phyloP scores from a whole-genome alignment of 2,113 vertebrate species.

The Solea solea region DNA sequence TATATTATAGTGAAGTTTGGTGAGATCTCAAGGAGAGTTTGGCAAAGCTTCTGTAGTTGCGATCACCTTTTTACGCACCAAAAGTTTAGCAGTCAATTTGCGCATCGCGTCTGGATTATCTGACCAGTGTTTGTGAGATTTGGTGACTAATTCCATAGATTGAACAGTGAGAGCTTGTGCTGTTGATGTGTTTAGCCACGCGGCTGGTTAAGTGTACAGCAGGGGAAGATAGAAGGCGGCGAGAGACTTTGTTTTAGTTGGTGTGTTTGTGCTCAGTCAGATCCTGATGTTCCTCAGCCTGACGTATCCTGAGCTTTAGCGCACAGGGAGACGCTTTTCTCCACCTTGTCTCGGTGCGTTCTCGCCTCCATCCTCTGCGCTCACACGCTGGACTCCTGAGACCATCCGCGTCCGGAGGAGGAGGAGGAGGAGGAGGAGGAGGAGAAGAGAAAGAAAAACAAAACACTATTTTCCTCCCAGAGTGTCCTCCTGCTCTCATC shows the following conservation, averaged over 20 bases:
- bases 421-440: constrained; percentile 14
- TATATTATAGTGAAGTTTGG: constrained; percentile 8
- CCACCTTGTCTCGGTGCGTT: constrained; percentile 28
- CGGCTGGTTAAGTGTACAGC: constrained; percentile 38
- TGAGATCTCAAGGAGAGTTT: constrained; percentile 25
- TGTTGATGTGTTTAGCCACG: constrained; percentile 12
- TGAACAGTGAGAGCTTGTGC: constrained; percentile 16
- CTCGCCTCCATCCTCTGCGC: constrained; percentile 55
- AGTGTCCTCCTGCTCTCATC: neutral
- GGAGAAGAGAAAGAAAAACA: constrained; percentile 6
- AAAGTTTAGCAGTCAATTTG: constrained; percentile 1
- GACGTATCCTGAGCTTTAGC: constrained; percentile 56
- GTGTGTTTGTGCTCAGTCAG: constrained; percentile 34
- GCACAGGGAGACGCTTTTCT: constrained; percentile 24
- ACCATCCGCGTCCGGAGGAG: constrained; percentile 40
- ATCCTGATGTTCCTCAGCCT: constrained; percentile 42
- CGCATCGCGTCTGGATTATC: constrained; percentile 57
- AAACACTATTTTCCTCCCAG: constrained; percentile 5
- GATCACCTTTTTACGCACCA: neutral
- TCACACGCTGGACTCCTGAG: constrained; percentile 52
- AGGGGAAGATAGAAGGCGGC: constrained; percentile 34
- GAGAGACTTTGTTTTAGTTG: constrained; percentile 46
- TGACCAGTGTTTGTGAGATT: neutral
- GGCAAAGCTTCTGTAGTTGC: neutral
- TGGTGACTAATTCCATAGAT: constrained; percentile 13